Percentiles rank a stretch among this genome's conserved stretches.
Conservation (phyloP, 1,140 invertebrate species). For the Drosophila mayri region DNA sequence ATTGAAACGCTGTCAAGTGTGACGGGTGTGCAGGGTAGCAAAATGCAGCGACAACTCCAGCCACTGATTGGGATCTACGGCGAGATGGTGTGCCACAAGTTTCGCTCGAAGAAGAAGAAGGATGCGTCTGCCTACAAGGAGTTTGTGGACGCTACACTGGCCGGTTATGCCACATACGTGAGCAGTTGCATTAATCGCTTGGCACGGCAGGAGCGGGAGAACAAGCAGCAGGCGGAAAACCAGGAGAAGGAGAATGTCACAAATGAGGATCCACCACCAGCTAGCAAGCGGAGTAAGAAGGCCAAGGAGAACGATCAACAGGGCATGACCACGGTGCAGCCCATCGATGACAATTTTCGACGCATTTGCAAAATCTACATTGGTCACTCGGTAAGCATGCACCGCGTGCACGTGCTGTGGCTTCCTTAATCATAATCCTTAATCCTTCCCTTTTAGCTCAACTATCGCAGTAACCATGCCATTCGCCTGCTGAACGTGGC, state of each 20-base stretch:
- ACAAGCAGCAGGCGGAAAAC: conserved; percentile 1
- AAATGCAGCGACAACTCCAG: conserved; percentile 63
- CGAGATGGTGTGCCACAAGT: conserved; percentile 58
- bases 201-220: conserved; percentile 25
- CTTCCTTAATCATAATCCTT: too few species aligned
- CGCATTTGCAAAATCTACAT: conserved; percentile 82
- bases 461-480: conserved; percentile 72
- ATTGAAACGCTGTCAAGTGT: conserved; percentile 63
- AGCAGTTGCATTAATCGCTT: conserved; percentile 64
- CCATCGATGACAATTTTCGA: conserved; percentile 71
- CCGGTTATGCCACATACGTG: conserved; percentile 58
- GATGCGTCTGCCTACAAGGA: conserved; percentile 46
- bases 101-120: conserved; percentile 53
- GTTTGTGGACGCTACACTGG: conserved; percentile 57
- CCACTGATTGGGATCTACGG: conserved; percentile 68
- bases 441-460: conserved; percentile 36
- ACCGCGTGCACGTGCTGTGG: too few species aligned
- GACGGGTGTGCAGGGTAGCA: conserved; percentile 47
- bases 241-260: too few species aligned
- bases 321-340: not conserved
- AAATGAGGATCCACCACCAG: not conserved
- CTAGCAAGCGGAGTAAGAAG: conserved; percentile 10
- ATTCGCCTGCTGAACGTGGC: conserved; percentile 71
- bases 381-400: conserved; percentile 70
- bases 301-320: conserved; percentile 2